Percentiles rank a stretch among this genome's conserved stretches.
phyloP scores from a whole-genome alignment of 2,797 vertebrate species.

The Coluber constrictor region DNA sequence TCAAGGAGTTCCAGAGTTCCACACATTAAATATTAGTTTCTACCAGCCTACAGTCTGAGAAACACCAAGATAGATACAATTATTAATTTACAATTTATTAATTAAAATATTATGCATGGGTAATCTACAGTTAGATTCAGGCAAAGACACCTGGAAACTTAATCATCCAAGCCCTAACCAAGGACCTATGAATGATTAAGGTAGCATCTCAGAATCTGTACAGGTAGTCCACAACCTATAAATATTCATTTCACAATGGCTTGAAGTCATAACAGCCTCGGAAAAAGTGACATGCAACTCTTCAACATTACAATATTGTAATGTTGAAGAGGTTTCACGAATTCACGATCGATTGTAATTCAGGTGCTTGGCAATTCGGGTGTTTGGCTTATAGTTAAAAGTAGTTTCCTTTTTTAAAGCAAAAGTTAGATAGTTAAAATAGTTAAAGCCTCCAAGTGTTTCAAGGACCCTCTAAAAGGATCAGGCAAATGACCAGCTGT shows the following conservation, averaged over 20 bases:
- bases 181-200: neutral
- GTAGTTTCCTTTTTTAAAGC: too few species aligned
- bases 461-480: too few species aligned
- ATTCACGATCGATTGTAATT: neutral
- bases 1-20: neutral
- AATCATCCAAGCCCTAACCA: neutral
- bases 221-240: neutral
- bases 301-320: neutral
- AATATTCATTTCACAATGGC: neutral
- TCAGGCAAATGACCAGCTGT: too few species aligned
- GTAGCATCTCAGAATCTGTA: neutral
- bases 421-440: too few species aligned
- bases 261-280: neutral
- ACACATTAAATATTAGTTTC: neutral
- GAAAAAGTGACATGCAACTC: neutral
- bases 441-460: too few species aligned
- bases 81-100: neutral
- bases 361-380: too few species aligned
- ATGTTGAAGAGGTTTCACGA: neutral
- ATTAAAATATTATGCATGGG: neutral
- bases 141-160: neutral
- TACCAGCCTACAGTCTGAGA: neutral
- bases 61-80: neutral
- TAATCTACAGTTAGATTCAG: neutral
- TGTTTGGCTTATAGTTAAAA: too few species aligned